Percentiles rank a stretch among this genome's conserved stretches.
These are phyloP conservation scores for Tinea semifulvella DNA, from an alignment of 2,888 invertebrate species.

Conservation along the genomic window DNA sequence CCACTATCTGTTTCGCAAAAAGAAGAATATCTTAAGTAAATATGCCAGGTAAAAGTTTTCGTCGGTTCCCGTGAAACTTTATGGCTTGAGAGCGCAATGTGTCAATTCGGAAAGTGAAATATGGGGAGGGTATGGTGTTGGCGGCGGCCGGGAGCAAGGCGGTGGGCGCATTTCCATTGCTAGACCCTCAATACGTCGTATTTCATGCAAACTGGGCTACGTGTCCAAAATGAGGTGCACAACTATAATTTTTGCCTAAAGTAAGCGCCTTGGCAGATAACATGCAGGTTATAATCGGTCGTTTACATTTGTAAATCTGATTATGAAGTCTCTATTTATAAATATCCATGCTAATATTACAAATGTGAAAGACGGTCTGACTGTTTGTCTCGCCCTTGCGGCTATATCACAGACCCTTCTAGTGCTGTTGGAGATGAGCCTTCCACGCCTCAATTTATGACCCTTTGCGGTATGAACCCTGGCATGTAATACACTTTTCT, in stretches of 20 bases:
- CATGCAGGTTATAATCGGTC: conserved; percentile 24
- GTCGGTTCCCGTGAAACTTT: conserved; percentile 40
- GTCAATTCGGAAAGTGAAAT: conserved; percentile 63
- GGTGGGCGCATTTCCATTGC: conserved; percentile 72
- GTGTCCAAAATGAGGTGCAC: conserved; percentile 3
- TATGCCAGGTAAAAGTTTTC: conserved; percentile 61
- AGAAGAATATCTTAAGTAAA: conserved; percentile 55
- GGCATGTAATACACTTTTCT: too few species aligned
- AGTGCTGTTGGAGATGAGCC: too few species aligned
- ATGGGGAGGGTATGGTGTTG: conserved; percentile 32
- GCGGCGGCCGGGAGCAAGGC: conserved; percentile 28
- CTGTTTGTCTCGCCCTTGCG: conserved; percentile 16
- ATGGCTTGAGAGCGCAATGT: conserved; percentile 48
- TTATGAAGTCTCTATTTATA: conserved; percentile 9
- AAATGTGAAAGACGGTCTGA: conserved; percentile 12
- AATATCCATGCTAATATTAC: conserved; percentile 16
- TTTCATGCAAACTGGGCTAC: conserved; percentile 21
- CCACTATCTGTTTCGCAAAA: conserved; percentile 42
- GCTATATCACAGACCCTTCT: too few species aligned
- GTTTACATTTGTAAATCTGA: conserved; percentile 18
- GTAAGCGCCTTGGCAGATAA: conserved; percentile 28
- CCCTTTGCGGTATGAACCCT: too few species aligned
- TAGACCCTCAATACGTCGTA: neutral
- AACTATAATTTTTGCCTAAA: conserved; percentile 26
- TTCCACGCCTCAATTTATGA: too few species aligned